Percentiles rank a stretch among this genome's conserved stretches.
Conservation (phyloP, 2,888 invertebrate genomes). For the Branchellion lobata region DNA sequence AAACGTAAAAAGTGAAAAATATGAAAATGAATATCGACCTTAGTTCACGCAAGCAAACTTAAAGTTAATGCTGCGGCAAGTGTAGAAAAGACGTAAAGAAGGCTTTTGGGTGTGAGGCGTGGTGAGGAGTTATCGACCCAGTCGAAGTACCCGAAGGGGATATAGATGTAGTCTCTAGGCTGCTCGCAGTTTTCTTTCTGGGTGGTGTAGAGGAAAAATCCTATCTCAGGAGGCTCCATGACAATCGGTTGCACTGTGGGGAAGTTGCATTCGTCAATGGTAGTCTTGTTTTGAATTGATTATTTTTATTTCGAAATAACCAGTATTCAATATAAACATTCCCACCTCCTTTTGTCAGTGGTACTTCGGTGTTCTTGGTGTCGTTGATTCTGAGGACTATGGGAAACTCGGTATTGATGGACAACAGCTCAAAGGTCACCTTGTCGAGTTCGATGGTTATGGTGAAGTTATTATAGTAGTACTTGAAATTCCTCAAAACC, state of each 20-base stretch:
- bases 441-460: conserved; percentile 45
- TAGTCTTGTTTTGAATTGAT: background rate
- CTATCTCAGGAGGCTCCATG: conserved; percentile 47
- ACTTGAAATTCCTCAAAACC: conserved; percentile 49
- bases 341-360: conserved; percentile 42
- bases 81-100: too few relatives aligned
- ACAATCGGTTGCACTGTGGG: conserved; percentile 45
- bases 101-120: background rate
- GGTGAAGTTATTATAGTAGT: conserved; percentile 49
- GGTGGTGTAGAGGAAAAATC: conserved; percentile 52
- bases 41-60: too few relatives aligned
- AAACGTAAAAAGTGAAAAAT: too few relatives aligned
- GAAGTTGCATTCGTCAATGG: background rate
- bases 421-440: conserved; percentile 42
- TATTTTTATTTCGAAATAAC: too few relatives aligned
- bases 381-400: conserved; percentile 50
- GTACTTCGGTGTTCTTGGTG: conserved; percentile 41
- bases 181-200: conserved; percentile 50
- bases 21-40: too few relatives aligned
- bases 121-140: conserved; percentile 45
- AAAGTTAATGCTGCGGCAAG: too few relatives aligned
- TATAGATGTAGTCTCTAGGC: conserved; percentile 53
- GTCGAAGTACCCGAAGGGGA: conserved; percentile 54
- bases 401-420: conserved; percentile 39
- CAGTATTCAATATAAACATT: too few relatives aligned